These are phyloP conservation scores for Coturnix japonica DNA, from an alignment of 2,113 vertebrate genomes.

Conservation along the genomic window DNA sequence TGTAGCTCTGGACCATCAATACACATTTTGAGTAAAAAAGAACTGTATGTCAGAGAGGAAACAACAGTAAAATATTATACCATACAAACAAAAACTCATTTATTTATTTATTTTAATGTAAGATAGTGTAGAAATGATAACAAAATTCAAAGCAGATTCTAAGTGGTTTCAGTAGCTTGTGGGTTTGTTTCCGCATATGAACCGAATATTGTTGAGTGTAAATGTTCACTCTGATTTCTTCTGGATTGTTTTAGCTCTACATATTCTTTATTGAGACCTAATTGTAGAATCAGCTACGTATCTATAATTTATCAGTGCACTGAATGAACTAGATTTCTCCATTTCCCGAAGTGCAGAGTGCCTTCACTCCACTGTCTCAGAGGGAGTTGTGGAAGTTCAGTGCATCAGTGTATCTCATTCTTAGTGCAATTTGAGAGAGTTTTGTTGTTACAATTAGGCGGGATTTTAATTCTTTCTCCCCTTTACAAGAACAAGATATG, in stretches of 20 bases:
- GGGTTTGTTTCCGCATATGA: background rate
- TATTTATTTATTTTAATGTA: background rate
- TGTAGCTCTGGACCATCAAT: background rate
- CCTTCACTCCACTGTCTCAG: slow-evolving; percentile 26
- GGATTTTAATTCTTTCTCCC: background rate
- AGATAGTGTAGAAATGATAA: background rate
- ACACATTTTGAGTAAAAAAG: slow-evolving; percentile 9
- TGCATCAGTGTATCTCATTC: background rate
- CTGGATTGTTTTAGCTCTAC: background rate
- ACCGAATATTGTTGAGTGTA: slow-evolving; percentile 2
- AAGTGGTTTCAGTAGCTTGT: background rate
- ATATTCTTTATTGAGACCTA: background rate
- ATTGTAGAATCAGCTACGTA: slow-evolving; percentile 10
- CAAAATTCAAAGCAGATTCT: background rate
- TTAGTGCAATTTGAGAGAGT: background rate
- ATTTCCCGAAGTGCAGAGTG: background rate
- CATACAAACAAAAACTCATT: background rate
- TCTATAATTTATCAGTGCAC: slow-evolving; percentile 60
- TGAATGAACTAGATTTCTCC: slow-evolving; percentile 47
- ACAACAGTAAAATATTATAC: background rate
- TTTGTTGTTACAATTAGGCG: background rate
- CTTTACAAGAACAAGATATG: background rate
- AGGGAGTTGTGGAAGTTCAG: slow-evolving; percentile 33
- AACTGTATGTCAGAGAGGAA: background rate
- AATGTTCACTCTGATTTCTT: slow-evolving; percentile 1